Conservation (phyloP, 2,797 vertebrate species). For the Rhabdomys pumilio region DNA sequence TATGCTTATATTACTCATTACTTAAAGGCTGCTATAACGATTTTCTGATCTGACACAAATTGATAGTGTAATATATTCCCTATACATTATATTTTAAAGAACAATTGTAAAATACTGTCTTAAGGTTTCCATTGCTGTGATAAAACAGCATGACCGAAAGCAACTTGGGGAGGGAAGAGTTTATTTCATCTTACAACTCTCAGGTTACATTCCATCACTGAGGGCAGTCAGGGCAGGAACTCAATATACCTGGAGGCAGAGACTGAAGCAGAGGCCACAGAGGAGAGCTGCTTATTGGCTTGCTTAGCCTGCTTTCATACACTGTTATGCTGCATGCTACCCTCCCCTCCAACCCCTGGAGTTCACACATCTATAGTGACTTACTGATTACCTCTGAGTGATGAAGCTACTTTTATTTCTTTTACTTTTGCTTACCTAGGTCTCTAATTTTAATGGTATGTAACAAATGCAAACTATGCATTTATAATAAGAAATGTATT, state of each 20-base stretch:
- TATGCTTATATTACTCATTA: slow-evolving; percentile 13
- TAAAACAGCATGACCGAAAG: background rate
- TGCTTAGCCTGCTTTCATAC: background rate
- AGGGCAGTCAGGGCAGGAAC: background rate
- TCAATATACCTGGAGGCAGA: background rate
- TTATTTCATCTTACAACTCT: background rate
- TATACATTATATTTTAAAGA: slow-evolving; percentile 61
- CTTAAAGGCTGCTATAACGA: slow-evolving; percentile 36
- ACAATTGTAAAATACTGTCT: slow-evolving; percentile 37
- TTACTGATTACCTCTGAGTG: background rate
- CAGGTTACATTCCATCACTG: background rate
- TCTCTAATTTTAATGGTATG: slow-evolving; percentile 53
- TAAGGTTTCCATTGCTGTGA: background rate
- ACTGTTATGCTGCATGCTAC: too few relatives aligned
- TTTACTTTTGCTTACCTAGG: slow-evolving; percentile 28
- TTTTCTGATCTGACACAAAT: slow-evolving; percentile 52
- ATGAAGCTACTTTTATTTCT: slow-evolving; percentile 62
- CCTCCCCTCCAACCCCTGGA: too few relatives aligned
- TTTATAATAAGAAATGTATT: slow-evolving; percentile 43
- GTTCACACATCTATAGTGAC: background rate
- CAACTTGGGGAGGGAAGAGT: background rate
- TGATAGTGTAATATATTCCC: slow-evolving; percentile 33
- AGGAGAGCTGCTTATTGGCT: background rate
- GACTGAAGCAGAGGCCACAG: background rate
- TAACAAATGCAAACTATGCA: background rate